A percentile compares a stretch with the other conserved stretches of the same genome.
Conservation (phyloP, 2,113 vertebrate species). For the Hypomesus transpacificus region DNA sequence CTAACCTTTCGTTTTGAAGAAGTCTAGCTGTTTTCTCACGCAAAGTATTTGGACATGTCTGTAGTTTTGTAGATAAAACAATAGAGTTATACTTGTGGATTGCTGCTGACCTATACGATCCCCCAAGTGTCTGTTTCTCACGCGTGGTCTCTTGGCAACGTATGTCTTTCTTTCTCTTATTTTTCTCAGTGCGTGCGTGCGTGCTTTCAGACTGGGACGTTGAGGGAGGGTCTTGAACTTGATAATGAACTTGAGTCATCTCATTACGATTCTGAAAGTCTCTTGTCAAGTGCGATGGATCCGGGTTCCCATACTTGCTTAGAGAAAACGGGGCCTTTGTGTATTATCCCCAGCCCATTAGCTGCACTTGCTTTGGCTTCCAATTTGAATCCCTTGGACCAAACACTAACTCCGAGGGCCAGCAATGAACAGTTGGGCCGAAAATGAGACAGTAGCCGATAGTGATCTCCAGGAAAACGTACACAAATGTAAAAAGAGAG, state of each 20-base stretch:
- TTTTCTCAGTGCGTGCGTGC: slow-evolving; percentile 19
- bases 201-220: not conserved
- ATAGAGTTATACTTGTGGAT: slow-evolving; percentile 49
- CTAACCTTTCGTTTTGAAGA: slow-evolving; percentile 22
- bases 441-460: slow-evolving; percentile 37
- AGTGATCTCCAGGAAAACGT: slow-evolving; percentile 18
- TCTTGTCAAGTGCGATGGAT: slow-evolving; percentile 63
- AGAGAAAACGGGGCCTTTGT: slow-evolving; percentile 47
- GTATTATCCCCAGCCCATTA: slow-evolving; percentile 52
- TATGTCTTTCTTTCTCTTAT: slow-evolving; percentile 14
- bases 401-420: slow-evolving; percentile 14
- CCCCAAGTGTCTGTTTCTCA: slow-evolving; percentile 60
- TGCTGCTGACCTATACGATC: slow-evolving; percentile 34
- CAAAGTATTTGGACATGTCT: slow-evolving; percentile 44
- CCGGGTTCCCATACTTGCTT: slow-evolving; percentile 69
- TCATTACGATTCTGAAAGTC: slow-evolving; percentile 71
- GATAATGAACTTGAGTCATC: slow-evolving; percentile 77
- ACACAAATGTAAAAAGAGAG: slow-evolving; percentile 31
- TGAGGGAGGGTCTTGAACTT: slow-evolving; percentile 24
- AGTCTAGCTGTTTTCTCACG: not conserved
- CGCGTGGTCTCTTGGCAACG: slow-evolving; percentile 33
- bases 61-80: slow-evolving; percentile 51
- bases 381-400: slow-evolving; percentile 65
- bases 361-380: slow-evolving; percentile 49
- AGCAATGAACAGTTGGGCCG: slow-evolving; percentile 8